Percentiles rank a stretch among this genome's conserved stretches.
These are phyloP conservation scores for Cerastis leucographa DNA, from an alignment of 2,888 invertebrate genomes.

Conservation along the genomic window DNA sequence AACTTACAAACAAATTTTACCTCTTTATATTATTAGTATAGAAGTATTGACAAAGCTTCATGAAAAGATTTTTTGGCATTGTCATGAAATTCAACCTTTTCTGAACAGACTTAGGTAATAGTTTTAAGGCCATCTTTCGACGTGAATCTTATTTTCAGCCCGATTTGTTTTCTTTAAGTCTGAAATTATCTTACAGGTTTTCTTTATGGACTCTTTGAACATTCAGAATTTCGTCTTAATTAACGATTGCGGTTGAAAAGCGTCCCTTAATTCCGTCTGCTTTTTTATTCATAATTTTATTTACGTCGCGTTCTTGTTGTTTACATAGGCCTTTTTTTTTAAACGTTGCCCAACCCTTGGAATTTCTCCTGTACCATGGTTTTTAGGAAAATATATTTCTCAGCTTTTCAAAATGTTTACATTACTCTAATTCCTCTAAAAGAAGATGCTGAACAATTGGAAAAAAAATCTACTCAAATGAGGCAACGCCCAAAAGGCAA, in stretches of 20 bases:
- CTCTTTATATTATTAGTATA: too few species aligned
- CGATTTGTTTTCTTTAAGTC: neutral
- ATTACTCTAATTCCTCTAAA: neutral
- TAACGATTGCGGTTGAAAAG: conserved; percentile 29
- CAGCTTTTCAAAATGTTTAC: neutral
- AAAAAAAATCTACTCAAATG: neutral
- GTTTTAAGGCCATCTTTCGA: neutral
- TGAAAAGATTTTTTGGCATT: too few species aligned
- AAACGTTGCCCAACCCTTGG: too few species aligned
- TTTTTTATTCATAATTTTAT: conserved; percentile 34
- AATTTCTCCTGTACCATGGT: too few species aligned
- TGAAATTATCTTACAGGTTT: neutral
- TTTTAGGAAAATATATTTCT: conserved; percentile 3
- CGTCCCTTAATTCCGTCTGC: conserved; percentile 1
- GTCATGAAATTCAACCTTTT: neutral
- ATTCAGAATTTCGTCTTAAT: conserved; percentile 13
- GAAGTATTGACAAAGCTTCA: neutral
- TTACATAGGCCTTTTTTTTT: conserved; percentile 17
- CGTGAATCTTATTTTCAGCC: neutral
- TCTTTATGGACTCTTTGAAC: neutral
- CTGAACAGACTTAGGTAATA: neutral
- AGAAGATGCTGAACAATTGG: neutral
- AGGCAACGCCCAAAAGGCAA: neutral
- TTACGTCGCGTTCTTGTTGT: conserved; percentile 14
- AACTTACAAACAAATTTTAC: too few species aligned